phyloP scores from a whole-genome alignment of 2,888 invertebrate genomes.

The Pseudococcus viburni region DNA sequence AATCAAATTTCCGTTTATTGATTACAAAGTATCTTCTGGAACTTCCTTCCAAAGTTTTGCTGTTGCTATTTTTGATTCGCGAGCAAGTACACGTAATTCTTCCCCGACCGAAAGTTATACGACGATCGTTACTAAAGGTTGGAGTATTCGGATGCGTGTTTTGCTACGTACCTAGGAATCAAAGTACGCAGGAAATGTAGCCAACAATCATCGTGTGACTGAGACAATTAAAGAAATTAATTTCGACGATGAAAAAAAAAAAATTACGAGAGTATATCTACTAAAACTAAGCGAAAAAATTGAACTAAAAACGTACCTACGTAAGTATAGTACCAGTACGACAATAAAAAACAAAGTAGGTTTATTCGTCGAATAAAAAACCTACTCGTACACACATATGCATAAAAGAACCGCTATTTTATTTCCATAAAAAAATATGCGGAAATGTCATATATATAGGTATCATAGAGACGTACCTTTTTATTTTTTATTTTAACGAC shows the following conservation, averaged over 20 bases:
- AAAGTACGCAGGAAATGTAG: neutral
- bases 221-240: neutral
- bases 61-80: neutral
- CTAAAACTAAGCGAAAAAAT: slow-evolving; percentile 20
- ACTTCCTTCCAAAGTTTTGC: neutral
- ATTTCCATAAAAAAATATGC: slow-evolving; percentile 31
- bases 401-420: slow-evolving; percentile 34
- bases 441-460: neutral
- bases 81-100: neutral
- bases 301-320: neutral
- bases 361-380: slow-evolving; percentile 25
- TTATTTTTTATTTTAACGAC: neutral
- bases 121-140: neutral
- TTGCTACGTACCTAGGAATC: neutral
- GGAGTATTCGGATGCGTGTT: neutral
- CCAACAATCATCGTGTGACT: neutral
- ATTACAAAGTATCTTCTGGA: slow-evolving; percentile 19
- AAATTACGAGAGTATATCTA: neutral
- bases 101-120: neutral
- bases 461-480: neutral
- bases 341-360: neutral
- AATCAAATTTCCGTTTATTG: slow-evolving; percentile 45
- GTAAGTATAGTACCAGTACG: neutral
- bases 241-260: neutral
- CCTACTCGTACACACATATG: slow-evolving; percentile 14